A percentile compares a stretch with the other conserved stretches of the same genome.
phyloP scores from a whole-genome alignment of 2,888 invertebrate genomes.

The Harpagoxenus sublaevis region DNA sequence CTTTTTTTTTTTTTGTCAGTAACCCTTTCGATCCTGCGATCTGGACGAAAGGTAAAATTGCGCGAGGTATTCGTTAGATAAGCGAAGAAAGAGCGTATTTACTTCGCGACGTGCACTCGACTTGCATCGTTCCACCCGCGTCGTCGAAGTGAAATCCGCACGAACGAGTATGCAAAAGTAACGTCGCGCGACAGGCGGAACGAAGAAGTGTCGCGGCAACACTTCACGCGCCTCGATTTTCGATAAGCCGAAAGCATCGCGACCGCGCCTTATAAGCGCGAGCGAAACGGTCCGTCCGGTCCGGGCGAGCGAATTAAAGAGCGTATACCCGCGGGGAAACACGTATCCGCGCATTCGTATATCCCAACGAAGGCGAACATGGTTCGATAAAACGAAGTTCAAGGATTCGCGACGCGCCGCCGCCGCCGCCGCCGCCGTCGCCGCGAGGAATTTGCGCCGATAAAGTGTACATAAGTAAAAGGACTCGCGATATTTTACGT shows the following conservation, averaged over 20 bases:
- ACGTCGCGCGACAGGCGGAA: conserved; percentile 39
- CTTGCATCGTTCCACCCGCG: background rate
- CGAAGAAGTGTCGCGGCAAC: conserved; percentile 40
- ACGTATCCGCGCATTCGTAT: background rate
- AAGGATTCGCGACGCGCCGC: background rate
- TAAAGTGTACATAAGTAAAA: conserved; percentile 17
- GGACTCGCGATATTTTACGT: conserved; percentile 31
- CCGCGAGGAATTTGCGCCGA: conserved; percentile 34
- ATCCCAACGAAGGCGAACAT: background rate
- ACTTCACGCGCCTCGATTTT: conserved; percentile 22
- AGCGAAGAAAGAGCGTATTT: conserved; percentile 10
- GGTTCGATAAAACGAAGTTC: conserved; percentile 33
- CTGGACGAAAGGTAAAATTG: background rate
- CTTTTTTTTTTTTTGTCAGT: background rate
- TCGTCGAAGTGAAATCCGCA: conserved; percentile 31
- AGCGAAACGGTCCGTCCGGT: background rate
- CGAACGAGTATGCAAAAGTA: conserved; percentile 40
- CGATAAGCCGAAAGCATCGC: conserved; percentile 47
- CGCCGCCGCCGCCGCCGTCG: background rate
- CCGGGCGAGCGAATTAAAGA: conserved; percentile 34
- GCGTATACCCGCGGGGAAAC: background rate
- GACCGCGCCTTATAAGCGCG: conserved; percentile 45
- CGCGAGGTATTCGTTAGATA: background rate
- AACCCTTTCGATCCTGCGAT: background rate
- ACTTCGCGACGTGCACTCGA: background rate